These are phyloP conservation scores for Latheticus oryzae DNA, from an alignment of 2,888 invertebrate species.

Conservation along the genomic window DNA sequence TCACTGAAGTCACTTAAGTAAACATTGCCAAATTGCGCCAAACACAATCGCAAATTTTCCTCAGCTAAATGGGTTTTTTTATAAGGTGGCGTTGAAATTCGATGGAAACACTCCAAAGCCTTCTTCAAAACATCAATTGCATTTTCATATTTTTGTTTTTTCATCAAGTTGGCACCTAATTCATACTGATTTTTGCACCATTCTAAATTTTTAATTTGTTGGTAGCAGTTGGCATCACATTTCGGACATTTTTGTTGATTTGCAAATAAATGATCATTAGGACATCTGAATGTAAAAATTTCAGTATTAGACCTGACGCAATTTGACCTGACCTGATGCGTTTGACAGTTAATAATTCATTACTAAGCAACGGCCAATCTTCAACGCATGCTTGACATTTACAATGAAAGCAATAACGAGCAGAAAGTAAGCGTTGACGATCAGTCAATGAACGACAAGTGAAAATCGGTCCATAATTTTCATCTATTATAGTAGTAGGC, in stretches of 20 bases:
- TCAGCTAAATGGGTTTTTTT: conserved; percentile 77
- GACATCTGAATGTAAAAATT: conserved; percentile 69
- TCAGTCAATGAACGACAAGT: conserved; percentile 69
- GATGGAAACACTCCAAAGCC: conserved; percentile 73
- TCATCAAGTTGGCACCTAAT: conserved; percentile 66
- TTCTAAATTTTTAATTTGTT: conserved; percentile 63
- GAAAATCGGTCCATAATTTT: conserved; percentile 88
- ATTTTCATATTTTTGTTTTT: conserved; percentile 68
- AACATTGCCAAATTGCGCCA: conserved; percentile 70
- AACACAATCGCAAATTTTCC: conserved; percentile 76
- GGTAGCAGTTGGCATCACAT: conserved; percentile 67
- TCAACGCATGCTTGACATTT: conserved; percentile 78
- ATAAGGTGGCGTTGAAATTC: conserved; percentile 73
- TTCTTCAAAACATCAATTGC: conserved; percentile 70
- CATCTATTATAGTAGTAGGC: conserved; percentile 77
- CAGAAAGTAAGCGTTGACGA: conserved; percentile 74
- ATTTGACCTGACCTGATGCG: conserved; percentile 64
- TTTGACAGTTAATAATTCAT: conserved; percentile 67
- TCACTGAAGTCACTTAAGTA: no score
- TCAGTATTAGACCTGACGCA: neutral
- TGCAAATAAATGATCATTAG: no score
- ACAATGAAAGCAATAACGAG: conserved; percentile 84
- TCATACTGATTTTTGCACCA: conserved; percentile 68
- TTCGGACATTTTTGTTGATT: conserved; percentile 63
- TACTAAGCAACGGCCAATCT: conserved; percentile 78